Percentiles rank a stretch among this genome's conserved stretches.
Evolutionary conservation across 1,140 invertebrate species (phyloP).

Genomic region (Hyles euphorbiae): DNA sequence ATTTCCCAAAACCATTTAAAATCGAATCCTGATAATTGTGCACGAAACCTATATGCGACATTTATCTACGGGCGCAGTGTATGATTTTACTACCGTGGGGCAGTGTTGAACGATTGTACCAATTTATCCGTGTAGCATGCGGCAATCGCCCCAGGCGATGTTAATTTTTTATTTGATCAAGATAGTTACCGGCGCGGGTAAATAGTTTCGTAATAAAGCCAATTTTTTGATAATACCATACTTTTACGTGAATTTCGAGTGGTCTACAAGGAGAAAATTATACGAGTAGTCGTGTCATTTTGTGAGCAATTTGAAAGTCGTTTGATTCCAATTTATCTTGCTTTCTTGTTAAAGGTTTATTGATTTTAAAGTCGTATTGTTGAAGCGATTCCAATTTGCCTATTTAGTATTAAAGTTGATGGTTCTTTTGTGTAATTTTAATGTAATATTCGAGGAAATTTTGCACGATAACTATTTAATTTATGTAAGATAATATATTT

Average conservation of each 20-base stretch:
- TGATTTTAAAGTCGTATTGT: conserved; percentile 13
- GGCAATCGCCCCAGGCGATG: conserved; percentile 43
- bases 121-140: conserved; percentile 55
- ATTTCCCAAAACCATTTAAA: too few species aligned
- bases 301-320: conserved; percentile 49
- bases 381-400: background rate
- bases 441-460: too few species aligned
- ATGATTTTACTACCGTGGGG: conserved; percentile 26
- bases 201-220: conserved; percentile 67
- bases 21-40: too few species aligned
- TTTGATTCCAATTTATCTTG: conserved; percentile 61
- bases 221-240: conserved; percentile 70
- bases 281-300: conserved; percentile 57
- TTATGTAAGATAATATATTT: too few species aligned
- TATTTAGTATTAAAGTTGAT: too few species aligned
- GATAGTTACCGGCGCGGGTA: conserved; percentile 51
- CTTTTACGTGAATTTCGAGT: conserved; percentile 42
- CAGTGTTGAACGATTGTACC: conserved; percentile 44
- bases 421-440: too few species aligned
- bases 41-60: too few species aligned
- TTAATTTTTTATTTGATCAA: conserved; percentile 73
- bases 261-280: conserved; percentile 57
- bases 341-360: conserved; percentile 29
- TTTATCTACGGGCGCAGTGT: conserved; percentile 8
- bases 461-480: too few species aligned